Evolutionary conservation across 2,888 invertebrate genomes (phyloP), one percentile per base, ranked within the genome.

Genomic region (Drosophila colorata): DNA sequence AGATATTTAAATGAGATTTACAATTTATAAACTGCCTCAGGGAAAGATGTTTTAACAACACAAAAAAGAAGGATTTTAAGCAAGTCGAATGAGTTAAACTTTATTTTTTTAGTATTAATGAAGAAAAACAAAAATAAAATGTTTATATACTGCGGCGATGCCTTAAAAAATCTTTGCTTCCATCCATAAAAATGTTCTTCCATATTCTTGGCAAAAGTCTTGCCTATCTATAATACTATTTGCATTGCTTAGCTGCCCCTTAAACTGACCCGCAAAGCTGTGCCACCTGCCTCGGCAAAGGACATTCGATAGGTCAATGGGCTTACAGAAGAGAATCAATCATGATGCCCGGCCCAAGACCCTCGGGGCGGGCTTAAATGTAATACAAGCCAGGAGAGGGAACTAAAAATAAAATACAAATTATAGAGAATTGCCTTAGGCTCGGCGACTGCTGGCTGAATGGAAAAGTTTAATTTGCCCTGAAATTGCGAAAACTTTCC

Each of bases 381-480:
- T n/a, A 23, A 47, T 38, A 33, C 33, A 43, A 20, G 35, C 60
- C 31, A 28, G 35, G 25, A 51, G 55, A 14, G 11, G 43, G 16
- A 31, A 55, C 77, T 79, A 69, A 82, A 85, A 66, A 80, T 80
- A 79, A 86, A 80, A 78, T 64, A 41, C 16, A 81, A 78, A 64
- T 78, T 63, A 66, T 84, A 44, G 43, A 23, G 31, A 74, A 57
- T 53, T 18, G 69, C 72, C 74, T 13, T 3, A 13, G 44, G 60
- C 31, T 31, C 8, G 52, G 52, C 20, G 20, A 20, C 43, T 41
- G 43, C 20, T 9, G 18, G 18, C 52, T 23, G 35, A 61, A 41
- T 56, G 52, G 35, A 56, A 70, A 48, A 59, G 66, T 84, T 80
- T 56, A 55, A 80, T 80, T 80, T 68, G 44, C 25, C 33, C 51